A percentile compares a stretch with the other conserved stretches of the same genome.
These are phyloP conservation scores for Agonopterix arenella DNA, from an alignment of 2,888 invertebrate genomes.

Conservation along the genomic window DNA sequence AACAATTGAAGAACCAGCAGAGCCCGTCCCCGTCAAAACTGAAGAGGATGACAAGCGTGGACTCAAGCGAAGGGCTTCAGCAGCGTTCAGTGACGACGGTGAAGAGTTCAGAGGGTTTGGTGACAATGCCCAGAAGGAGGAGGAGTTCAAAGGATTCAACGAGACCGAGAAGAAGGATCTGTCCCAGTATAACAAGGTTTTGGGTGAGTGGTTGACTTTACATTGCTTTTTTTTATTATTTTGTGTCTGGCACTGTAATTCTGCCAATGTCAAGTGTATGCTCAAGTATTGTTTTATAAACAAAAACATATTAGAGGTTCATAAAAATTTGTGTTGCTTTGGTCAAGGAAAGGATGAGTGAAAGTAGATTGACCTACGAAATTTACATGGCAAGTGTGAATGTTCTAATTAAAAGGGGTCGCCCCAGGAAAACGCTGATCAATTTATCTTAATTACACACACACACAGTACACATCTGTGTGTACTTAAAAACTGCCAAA, in stretches of 20 bases:
- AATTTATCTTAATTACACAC: too few relatives aligned
- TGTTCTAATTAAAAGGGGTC: too few relatives aligned
- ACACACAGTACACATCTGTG: too few relatives aligned
- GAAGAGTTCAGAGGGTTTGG: slow-evolving; percentile 57
- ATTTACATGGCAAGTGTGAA: too few relatives aligned
- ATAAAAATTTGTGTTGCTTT: not conserved
- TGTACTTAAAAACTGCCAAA: too few relatives aligned
- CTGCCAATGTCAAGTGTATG: too few relatives aligned
- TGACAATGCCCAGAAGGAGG: slow-evolving; percentile 18
- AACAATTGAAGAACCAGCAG: slow-evolving; percentile 1
- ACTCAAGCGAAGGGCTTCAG: slow-evolving; percentile 55
- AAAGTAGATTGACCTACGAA: too few relatives aligned
- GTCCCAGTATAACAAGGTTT: slow-evolving; percentile 37
- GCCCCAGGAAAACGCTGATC: too few relatives aligned
- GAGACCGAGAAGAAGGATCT: slow-evolving; percentile 29
- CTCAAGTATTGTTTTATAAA: too few relatives aligned
- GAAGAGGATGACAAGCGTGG: slow-evolving; percentile 28
- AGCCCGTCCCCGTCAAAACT: slow-evolving; percentile 8
- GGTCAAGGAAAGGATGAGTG: not conserved
- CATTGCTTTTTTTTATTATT: too few relatives aligned
- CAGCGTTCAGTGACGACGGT: slow-evolving; percentile 47
- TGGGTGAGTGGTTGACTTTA: slow-evolving; percentile 55
- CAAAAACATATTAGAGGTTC: too few relatives aligned
- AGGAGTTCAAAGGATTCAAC: slow-evolving; percentile 58
- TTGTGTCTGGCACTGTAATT: too few relatives aligned